A percentile compares a stretch with the other conserved stretches of the same genome.
These are phyloP conservation scores for Platichthys flesus DNA, from an alignment of 2,113 vertebrate genomes.

Conservation along the genomic window DNA sequence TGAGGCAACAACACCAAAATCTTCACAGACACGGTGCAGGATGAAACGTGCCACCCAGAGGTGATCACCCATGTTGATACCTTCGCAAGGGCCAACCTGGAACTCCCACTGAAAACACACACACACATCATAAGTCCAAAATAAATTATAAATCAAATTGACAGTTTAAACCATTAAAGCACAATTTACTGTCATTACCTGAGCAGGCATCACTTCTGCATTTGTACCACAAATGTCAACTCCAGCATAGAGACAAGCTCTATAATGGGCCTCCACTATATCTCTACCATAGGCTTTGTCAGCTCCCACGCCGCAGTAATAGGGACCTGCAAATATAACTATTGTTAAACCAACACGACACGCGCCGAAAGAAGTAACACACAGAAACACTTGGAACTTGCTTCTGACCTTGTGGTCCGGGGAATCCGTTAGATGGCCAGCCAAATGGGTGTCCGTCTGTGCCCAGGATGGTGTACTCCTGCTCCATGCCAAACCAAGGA, in stretches of 20 bases:
- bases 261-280: constrained; percentile 95
- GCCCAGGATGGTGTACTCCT: constrained; percentile 95
- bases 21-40: constrained; percentile 94
- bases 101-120: constrained; percentile 88
- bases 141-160: neutral
- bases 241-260: constrained; percentile 94
- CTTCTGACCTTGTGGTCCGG: constrained; percentile 92
- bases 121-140: neutral
- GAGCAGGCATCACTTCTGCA: constrained; percentile 98
- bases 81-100: constrained; percentile 94
- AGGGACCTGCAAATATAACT: constrained; percentile 85
- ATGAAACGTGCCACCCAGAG: constrained; percentile 95
- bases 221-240: constrained; percentile 95
- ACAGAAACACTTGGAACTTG: fast-evolving
- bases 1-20: constrained; percentile 92
- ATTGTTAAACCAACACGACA: neutral
- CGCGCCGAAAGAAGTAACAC: neutral
- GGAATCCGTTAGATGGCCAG: constrained; percentile 98
- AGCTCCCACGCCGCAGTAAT: constrained; percentile 96
- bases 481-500: constrained; percentile 99
- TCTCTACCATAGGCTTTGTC: constrained; percentile 97
- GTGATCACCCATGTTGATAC: constrained; percentile 94
- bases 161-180: neutral
- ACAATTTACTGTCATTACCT: constrained; percentile 83
- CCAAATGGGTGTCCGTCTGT: constrained; percentile 96